Conservation (phyloP, 2,888 invertebrate genomes). For the Imbricaverruca yamaguchii region DNA sequence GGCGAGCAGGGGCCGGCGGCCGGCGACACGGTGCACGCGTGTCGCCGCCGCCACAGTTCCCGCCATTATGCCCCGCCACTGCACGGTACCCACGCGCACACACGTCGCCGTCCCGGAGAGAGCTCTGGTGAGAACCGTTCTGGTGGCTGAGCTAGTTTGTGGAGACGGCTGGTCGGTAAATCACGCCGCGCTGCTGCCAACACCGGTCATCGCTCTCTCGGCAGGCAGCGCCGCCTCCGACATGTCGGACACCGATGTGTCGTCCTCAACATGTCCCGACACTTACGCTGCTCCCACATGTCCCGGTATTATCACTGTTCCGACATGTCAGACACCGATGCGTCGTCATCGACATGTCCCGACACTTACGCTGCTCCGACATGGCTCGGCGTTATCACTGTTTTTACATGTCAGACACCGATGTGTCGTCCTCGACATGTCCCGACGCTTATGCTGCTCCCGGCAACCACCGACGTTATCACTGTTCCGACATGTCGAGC, state of each 20-base stretch:
- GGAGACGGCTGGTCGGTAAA: neutral
- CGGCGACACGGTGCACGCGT: neutral
- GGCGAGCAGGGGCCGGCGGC: neutral
- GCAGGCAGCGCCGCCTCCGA: neutral
- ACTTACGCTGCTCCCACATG: no score
- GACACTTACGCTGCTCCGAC: no score
- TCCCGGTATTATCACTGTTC: no score
- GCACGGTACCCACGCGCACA: constrained; percentile 1
- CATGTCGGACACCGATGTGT: neutral
- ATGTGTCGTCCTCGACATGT: no score
- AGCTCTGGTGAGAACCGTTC: neutral
- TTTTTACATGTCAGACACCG: no score
- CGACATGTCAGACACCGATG: neutral
- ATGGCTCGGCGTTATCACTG: no score
- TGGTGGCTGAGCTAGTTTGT: neutral
- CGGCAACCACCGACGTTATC: no score
- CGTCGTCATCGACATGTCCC: neutral
- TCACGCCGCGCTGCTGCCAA: neutral
- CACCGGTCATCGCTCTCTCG: neutral
- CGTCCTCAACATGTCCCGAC: neutral
- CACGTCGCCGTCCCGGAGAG: neutral
- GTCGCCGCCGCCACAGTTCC: neutral
- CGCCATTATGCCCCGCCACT: neutral
- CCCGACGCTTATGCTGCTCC: no score
- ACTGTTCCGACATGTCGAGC: no score